Percentiles rank a stretch among this genome's conserved stretches.
Evolutionary conservation across 2,888 invertebrate genomes (phyloP).

Genomic region (Ochropacha duplaris): DNA sequence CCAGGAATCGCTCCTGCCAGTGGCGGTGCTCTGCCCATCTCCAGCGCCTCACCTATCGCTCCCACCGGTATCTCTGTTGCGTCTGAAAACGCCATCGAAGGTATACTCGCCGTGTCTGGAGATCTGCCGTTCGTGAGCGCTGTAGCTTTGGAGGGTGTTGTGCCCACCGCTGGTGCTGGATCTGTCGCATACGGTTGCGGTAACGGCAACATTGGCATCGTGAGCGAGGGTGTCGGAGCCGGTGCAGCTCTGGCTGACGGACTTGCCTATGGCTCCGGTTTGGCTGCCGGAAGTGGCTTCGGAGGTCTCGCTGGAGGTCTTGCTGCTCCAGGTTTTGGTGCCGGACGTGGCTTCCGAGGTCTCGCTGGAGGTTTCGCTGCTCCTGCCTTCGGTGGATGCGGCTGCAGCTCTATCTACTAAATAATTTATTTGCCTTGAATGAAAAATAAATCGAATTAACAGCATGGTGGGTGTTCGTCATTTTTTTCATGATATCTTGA

Average conservation of each 20-base stretch:
- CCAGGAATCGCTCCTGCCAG: slow-evolving; percentile 6
- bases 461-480: too few relatives aligned
- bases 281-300: neutral
- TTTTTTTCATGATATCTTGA: too few relatives aligned
- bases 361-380: too few relatives aligned
- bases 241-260: neutral
- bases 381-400: neutral
- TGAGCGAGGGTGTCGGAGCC: neutral
- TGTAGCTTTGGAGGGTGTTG: slow-evolving; percentile 36
- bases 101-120: slow-evolving; percentile 15
- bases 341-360: neutral
- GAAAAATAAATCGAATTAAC: too few relatives aligned
- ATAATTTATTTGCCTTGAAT: neutral
- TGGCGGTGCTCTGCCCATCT: slow-evolving; percentile 15
- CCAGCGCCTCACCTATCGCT: slow-evolving; percentile 24
- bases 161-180: slow-evolving; percentile 36
- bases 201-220: slow-evolving; percentile 5
- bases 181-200: slow-evolving; percentile 21
- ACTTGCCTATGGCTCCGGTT: neutral
- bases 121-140: slow-evolving; percentile 35
- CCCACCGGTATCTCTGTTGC: slow-evolving; percentile 25
- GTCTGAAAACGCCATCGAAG: slow-evolving; percentile 12
- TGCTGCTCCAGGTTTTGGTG: neutral
- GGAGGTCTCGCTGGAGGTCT: too few relatives aligned
- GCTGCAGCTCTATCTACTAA: neutral